Evolutionary conservation across 1,140 invertebrate species (phyloP), one percentile per base, ranked within the genome.

Genomic region (Drosophila carrolli): DNA sequence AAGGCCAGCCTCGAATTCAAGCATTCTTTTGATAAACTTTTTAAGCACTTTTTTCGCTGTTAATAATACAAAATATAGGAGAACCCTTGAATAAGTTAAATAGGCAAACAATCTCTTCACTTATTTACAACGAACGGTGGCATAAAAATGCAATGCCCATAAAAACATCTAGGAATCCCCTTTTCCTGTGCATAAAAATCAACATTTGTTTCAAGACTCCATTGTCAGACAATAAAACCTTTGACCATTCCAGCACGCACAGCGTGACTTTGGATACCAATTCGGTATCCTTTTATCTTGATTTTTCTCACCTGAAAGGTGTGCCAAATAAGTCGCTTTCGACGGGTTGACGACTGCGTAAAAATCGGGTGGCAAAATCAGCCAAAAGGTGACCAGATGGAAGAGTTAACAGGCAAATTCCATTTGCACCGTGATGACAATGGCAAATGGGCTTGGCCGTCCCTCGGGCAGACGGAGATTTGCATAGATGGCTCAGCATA

Each of bases 401-500:
- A 46, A 72, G 65, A 66, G 66, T 61, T 55, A 82, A 82, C 81
- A 78, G 59, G 58, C 58, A 55, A 74, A 75, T 82, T 68, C 61
- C 70, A 88, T 82, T 85, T 74, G 14, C 50, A 16, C 23, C 48
- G 27, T 70, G 50, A 65, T 70, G 60, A 66, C 68, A 78, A 75
- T 82, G 55, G 32, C 37, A 67, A 53, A 79, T 38, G 57, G 60
- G 41, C 10, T 57, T 51, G 23, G 46, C 29, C 40, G 61, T 38
- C 54, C 56, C 50, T 54, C 40, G 8, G 19, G 29, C 47, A 60
- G 46, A 78, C 61, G 47, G 29, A 67, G 56, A 66, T 86, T 78
- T 75, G 68, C 63, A 78, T 86, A 73, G 66, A 75, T 86, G 74
- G 57, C 78, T 85, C 68, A 86, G 82, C 82, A 81, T 57, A 50